Conservation (phyloP, 1,140 invertebrate species). For the Euschistus heros region DNA sequence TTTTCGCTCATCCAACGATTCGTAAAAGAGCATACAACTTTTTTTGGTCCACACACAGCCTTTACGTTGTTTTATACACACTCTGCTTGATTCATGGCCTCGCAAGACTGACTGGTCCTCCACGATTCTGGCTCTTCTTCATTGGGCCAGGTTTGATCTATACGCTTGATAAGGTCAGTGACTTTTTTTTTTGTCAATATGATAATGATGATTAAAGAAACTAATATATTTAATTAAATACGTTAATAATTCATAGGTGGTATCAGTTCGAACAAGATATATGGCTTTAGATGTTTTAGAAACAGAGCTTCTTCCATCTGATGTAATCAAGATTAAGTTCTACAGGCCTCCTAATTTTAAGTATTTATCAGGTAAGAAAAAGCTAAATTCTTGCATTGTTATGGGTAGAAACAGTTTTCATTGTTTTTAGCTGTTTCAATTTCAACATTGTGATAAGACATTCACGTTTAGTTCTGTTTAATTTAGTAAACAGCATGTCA, state of each 20-base stretch:
- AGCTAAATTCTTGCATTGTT: too few relatives aligned
- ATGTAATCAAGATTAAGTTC: slow-evolving; percentile 85
- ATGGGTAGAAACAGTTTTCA: too few relatives aligned
- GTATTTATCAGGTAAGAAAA: slow-evolving; percentile 69
- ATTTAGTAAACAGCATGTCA: too few relatives aligned
- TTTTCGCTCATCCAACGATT: slow-evolving; percentile 92
- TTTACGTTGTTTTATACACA: slow-evolving; percentile 84
- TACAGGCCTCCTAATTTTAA: slow-evolving; percentile 92
- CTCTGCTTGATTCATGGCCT: slow-evolving; percentile 87
- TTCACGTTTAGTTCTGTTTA: too few relatives aligned
- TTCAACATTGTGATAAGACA: too few relatives aligned
- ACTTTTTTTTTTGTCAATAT: background rate
- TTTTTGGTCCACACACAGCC: slow-evolving; percentile 94
- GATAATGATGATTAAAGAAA: background rate
- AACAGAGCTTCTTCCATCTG: slow-evolving; percentile 91
- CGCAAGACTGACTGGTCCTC: slow-evolving; percentile 84
- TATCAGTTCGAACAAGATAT: slow-evolving; percentile 82
- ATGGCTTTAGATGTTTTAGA: slow-evolving; percentile 91
- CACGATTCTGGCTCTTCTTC: slow-evolving; percentile 94
- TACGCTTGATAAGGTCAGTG: slow-evolving; percentile 72
- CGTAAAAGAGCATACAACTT: slow-evolving; percentile 90
- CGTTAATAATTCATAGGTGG: slow-evolving; percentile 43
- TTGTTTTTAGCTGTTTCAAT: too few relatives aligned
- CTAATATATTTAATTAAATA: background rate
- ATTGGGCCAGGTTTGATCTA: slow-evolving; percentile 84